A percentile compares a stretch with the other conserved stretches of the same genome.
phyloP scores from a whole-genome alignment of 2,888 invertebrate species.

The Idaea biselata region DNA sequence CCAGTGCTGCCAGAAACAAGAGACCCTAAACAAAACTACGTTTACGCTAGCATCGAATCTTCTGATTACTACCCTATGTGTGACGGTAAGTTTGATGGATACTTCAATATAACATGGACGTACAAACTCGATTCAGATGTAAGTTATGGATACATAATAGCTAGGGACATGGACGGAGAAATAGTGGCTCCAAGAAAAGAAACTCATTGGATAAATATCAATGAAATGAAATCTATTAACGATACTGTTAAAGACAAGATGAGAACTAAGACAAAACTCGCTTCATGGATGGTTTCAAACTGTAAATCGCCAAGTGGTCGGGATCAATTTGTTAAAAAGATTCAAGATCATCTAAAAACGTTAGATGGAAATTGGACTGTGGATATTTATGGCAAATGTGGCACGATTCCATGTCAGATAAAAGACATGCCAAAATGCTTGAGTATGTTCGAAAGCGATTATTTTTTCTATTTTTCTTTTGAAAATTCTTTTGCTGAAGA shows the following conservation, averaged over 20 bases:
- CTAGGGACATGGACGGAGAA: conserved; percentile 36
- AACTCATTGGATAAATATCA: conserved; percentile 43
- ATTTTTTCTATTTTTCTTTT: conserved; percentile 60
- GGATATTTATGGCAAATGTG: conserved; percentile 53
- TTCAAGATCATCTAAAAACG: conserved; percentile 34
- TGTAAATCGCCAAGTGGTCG: conserved; percentile 40
- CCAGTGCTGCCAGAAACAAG: conserved; percentile 26
- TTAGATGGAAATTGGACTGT: conserved; percentile 33
- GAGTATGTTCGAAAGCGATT: conserved; percentile 40
- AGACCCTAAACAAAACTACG: conserved; percentile 40
- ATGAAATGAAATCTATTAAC: conserved; percentile 41
- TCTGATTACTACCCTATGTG: conserved; percentile 43
- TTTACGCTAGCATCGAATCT: conserved; percentile 46
- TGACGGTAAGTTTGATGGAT: conserved; percentile 36
- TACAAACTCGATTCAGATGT: conserved; percentile 50
- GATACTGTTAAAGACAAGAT: conserved; percentile 38
- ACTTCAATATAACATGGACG: conserved; percentile 58
- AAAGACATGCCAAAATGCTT: conserved; percentile 37
- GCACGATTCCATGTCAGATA: conserved; percentile 36
- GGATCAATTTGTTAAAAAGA: conserved; percentile 31
- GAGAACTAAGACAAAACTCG: conserved; percentile 43
- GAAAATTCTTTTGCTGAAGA: conserved; percentile 57
- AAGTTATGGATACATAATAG: conserved; percentile 42
- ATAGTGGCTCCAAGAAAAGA: conserved; percentile 41
- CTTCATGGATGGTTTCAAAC: conserved; percentile 59